phyloP scores from a whole-genome alignment of 2,113 vertebrate genomes.

The Gallinago jamesoni region DNA sequence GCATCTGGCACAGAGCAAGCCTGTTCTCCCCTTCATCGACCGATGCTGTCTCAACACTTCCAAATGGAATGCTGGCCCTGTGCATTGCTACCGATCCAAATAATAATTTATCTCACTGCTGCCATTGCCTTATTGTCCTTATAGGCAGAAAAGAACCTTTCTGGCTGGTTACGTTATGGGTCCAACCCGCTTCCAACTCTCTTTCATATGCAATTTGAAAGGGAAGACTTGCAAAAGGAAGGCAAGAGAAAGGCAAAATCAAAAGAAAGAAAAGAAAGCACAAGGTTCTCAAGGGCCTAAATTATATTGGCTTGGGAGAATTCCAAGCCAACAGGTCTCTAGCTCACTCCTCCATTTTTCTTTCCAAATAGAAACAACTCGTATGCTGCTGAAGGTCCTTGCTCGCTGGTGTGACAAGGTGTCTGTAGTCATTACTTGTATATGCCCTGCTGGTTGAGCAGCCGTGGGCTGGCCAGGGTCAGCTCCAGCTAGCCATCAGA shows the following conservation, averaged over 20 bases:
- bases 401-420: background rate
- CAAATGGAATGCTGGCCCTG: background rate
- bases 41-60: background rate
- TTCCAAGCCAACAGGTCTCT: background rate
- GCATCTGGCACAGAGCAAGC: background rate
- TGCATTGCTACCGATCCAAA: fast-evolving
- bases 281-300: background rate
- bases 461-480: no score
- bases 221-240: background rate
- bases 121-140: background rate
- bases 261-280: background rate
- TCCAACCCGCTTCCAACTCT: background rate
- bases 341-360: background rate
- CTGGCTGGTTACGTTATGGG: background rate
- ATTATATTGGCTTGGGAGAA: background rate
- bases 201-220: background rate
- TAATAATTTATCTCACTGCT: background rate
- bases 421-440: fast-evolving
- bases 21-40: background rate
- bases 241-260: background rate
- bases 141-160: background rate
- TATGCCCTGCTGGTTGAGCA: background rate
- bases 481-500: background rate
- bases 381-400: background rate
- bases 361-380: background rate